Conservation (phyloP, 2,113 vertebrate species). For the Hiodon tergisus region DNA sequence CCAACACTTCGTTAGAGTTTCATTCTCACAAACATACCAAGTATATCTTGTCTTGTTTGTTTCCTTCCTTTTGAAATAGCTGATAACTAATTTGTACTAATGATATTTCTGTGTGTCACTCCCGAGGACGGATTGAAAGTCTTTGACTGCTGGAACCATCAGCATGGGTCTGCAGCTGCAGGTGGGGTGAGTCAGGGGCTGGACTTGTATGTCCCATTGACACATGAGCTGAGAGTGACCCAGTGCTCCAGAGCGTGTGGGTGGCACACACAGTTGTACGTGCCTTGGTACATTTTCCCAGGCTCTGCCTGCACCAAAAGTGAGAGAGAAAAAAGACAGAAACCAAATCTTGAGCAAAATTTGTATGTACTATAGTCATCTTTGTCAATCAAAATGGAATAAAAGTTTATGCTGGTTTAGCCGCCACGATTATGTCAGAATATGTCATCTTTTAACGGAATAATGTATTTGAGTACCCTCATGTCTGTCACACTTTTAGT, state of each 20-base stretch:
- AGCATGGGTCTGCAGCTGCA: conserved; percentile 17
- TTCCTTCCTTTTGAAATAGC: no score
- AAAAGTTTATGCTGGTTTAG: no score
- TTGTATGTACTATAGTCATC: no score
- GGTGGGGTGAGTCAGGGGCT: conserved; percentile 29
- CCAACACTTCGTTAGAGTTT: no score
- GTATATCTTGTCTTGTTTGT: no score
- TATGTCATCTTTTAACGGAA: background rate
- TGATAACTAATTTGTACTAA: no score
- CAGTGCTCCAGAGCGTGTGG: conserved; percentile 47
- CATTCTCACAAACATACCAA: no score
- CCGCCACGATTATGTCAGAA: no score
- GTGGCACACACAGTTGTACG: conserved; percentile 44
- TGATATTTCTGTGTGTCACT: background rate
- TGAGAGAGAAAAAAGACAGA: conserved; percentile 33
- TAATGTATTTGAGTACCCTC: background rate
- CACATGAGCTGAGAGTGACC: conserved; percentile 49
- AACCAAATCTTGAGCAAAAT: conserved; percentile 6
- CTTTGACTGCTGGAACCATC: background rate
- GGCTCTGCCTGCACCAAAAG: conserved; percentile 43
- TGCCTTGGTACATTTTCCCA: conserved; percentile 55
- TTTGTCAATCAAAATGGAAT: no score
- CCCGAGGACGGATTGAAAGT: background rate
- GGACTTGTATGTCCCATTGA: conserved; percentile 38
- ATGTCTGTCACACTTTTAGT: background rate